Base-by-base conservation (phyloP, 2,797 vertebrate species). In the Ptychobarbus kaznakovi region DNA sequence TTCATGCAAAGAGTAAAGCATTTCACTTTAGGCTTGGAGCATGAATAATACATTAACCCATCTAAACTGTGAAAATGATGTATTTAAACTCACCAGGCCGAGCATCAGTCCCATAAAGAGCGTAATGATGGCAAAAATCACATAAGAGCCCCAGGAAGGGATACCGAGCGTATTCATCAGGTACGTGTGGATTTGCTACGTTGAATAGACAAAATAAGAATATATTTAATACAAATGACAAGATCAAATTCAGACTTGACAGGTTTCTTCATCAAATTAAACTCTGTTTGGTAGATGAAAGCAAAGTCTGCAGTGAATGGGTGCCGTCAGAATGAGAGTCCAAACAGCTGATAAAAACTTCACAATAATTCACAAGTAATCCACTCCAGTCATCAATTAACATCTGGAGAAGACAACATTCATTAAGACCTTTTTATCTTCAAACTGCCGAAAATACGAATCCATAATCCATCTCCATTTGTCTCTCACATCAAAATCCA, bases 61-160 rank as follows among this genome's bases (percentile, higher is more conserved):
- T 35, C 35, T 18, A 83, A 58, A 10, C 28, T 28, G 80, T 38
- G 56, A 32, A 76, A 73, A 70, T 70, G 1, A 80, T 18, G 69
- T 76, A 32, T 32, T 66, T 81, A 32, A 49, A 87, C 96, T 96
- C 94, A 97, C 96, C 96, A 97, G 92, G 86, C 96, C 96, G 73
- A 97, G 92, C 15, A 96, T 80, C 56, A 97, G 94, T 56, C 96
- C 96, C 76, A 96, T 93, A 88, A 96, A 53, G 84, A 97, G 92
- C 7, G 96, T 97, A 63, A 93, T 92, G 20, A 97, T 35, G 87
- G 96, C 87, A 86, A 97, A 97, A 87, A 96, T 87, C 81, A 94
- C 86, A 0, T 97, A 97, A 38, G 96, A 97, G 83, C 93, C 87
- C 89, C 96, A 92, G 2, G 87, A 89, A 4, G 91, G 91, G 74